Percentiles rank a stretch among this genome's conserved stretches.
Evolutionary conservation across 1,140 invertebrate species (phyloP).

Genomic region (Chymomyza costata): DNA sequence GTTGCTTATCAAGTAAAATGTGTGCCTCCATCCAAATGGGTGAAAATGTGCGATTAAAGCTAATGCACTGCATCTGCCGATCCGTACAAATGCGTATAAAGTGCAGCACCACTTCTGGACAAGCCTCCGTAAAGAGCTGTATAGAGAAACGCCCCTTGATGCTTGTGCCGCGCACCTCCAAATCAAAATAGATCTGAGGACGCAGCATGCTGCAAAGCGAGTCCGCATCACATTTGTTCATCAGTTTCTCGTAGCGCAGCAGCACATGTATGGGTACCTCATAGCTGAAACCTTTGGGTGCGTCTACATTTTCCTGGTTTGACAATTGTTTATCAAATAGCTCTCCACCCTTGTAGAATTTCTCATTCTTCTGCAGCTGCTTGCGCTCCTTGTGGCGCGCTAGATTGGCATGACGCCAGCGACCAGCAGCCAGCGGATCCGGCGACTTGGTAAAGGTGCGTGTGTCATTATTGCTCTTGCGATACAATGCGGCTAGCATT

Average conservation of each 20-base stretch:
- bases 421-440: conserved; percentile 41
- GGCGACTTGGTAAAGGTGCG: conserved; percentile 56
- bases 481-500: conserved; percentile 53
- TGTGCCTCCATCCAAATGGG: conserved; percentile 60
- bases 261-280: conserved; percentile 55
- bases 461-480: conserved; percentile 58
- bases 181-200: conserved; percentile 53
- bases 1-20: conserved; percentile 22
- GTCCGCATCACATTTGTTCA: conserved; percentile 43
- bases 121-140: conserved; percentile 64
- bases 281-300: conserved; percentile 33
- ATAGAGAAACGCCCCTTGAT: conserved; percentile 45
- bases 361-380: conserved; percentile 41
- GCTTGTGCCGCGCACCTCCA: conserved; percentile 30
- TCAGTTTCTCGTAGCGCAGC: conserved; percentile 53
- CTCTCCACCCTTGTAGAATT: conserved; percentile 39
- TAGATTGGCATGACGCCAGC: conserved; percentile 43
- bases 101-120: conserved; percentile 54
- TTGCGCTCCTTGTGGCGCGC: conserved; percentile 46
- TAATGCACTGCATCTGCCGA: conserved; percentile 7
- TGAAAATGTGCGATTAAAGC: conserved; percentile 39
- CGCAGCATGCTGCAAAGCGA: conserved; percentile 54
- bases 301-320: conserved; percentile 27
- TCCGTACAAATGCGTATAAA: conserved; percentile 55
- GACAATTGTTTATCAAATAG: conserved; percentile 40